Percentiles rank a stretch among this genome's conserved stretches.
These are phyloP conservation scores for Podilymbus podiceps DNA, from an alignment of 2,113 vertebrate species.

Conservation along the genomic window DNA sequence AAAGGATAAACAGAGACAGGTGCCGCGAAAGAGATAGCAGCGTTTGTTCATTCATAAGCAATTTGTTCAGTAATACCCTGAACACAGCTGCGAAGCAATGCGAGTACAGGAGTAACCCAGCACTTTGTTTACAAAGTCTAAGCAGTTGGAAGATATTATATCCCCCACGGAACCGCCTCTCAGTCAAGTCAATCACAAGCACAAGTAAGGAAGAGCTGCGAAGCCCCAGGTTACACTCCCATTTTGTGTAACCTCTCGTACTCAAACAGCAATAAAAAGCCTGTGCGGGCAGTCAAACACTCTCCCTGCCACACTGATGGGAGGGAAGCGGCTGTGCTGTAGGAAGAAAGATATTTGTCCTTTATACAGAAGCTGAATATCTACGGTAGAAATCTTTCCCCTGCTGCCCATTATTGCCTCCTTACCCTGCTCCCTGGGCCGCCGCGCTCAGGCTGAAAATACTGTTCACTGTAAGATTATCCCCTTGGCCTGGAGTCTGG, in stretches of 20 bases:
- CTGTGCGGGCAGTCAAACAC: accelerated
- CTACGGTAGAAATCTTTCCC: neutral
- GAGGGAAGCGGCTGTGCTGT: neutral
- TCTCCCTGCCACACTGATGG: accelerated
- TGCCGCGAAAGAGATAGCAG: neutral
- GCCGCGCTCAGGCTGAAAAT: neutral
- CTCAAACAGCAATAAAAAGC: neutral
- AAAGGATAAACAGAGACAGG: conserved; percentile 7
- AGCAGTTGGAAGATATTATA: neutral
- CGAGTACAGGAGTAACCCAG: neutral
- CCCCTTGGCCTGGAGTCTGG: neutral
- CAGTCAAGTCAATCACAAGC: neutral
- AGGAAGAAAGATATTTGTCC: neutral
- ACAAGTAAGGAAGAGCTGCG: neutral
- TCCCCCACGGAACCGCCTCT: neutral
- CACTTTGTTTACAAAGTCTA: neutral
- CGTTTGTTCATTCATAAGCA: conserved; percentile 31
- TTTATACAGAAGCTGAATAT: neutral
- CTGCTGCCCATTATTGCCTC: neutral
- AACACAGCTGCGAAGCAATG: neutral
- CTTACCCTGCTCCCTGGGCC: neutral
- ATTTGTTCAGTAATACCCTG: neutral
- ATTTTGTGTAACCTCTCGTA: accelerated
- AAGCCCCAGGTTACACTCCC: neutral
- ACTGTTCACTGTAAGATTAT: neutral